Evolutionary conservation across 2,888 invertebrate species (phyloP), one percentile per base, ranked within the genome.

Genomic region (Scotopteryx bipunctaria): DNA sequence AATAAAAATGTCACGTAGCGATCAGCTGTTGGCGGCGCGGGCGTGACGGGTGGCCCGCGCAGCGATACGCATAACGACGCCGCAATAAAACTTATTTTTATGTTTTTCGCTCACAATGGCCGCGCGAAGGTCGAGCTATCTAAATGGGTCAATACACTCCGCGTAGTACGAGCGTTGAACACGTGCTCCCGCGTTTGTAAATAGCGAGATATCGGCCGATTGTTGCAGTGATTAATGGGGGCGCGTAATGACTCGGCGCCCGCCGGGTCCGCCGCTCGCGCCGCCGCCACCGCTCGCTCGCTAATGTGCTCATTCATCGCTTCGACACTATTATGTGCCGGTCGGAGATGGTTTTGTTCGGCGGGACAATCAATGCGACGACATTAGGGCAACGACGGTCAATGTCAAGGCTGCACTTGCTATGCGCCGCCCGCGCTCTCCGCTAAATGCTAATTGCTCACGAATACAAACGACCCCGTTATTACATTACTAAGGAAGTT

Each of bases 1-100:
- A 89, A 90, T 90, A 90, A 88, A 89, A 90, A 88, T 90, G 90
- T 90, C 90, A 90, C 90, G 90, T 90, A 81, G 87, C 88, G 87
- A 90, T 90, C 90, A 89, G 90, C 90, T 89, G 89, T 83, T 86
- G 82, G 79, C 80, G 79, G 84, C 75, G 74, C 73, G 60, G 59
- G 76, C 80, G 85, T 78, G 86, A 80, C 82, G 85, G 78, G 74
- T 73, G 70, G 70, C 71, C 73, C 76, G 76, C 77, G 74, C 77
- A 76, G 76, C 86, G 87, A 81, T 86, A 87, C 89, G 89, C 89
- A 87, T 88, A 89, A 88, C 88, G 87, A 86, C 86, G 82, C 84
- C 86, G 88, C 88, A 88, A 89, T 89, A 89, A 90, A 90, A 90
- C 89, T 89, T 90, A 89, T 89, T 90, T 90, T 90, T 90, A 90